These are phyloP conservation scores for Tipula confusa DNA, from an alignment of 2,888 invertebrate species.

Conservation along the genomic window DNA sequence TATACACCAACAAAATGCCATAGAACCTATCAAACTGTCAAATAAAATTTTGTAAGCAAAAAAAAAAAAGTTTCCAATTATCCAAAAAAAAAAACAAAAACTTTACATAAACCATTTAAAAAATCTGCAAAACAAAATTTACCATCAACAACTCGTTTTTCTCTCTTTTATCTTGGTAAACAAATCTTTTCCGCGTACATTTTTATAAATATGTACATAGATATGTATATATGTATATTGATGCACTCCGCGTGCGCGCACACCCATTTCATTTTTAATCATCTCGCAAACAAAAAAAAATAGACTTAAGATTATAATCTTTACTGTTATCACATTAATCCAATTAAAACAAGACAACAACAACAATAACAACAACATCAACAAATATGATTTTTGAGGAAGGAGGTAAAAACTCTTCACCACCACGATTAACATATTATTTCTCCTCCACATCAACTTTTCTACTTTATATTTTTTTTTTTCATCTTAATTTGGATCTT, in stretches of 20 bases:
- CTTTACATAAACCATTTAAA: neutral
- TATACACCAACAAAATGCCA: neutral
- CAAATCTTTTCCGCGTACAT: neutral
- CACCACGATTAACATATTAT: neutral
- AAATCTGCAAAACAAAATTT: neutral
- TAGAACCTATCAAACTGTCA: neutral
- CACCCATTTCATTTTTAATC: neutral
- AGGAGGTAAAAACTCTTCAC: too few species aligned
- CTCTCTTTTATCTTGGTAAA: neutral
- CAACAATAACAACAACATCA: neutral
- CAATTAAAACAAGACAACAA: neutral
- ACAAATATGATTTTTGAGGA: neutral
- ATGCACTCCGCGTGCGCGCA: neutral
- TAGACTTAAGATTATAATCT: slow-evolving; percentile 12
- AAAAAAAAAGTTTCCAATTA: neutral
- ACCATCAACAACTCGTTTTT: neutral
- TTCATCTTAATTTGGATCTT: neutral
- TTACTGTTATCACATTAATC: slow-evolving; percentile 20
- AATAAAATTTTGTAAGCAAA: neutral
- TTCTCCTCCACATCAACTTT: neutral
- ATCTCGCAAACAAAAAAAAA: neutral
- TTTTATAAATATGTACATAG: too few species aligned
- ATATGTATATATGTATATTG: too few species aligned
- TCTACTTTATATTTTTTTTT: neutral
- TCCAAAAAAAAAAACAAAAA: neutral